phyloP scores from a whole-genome alignment of 2,888 invertebrate genomes.

The Disparrhopalites patrizii region DNA sequence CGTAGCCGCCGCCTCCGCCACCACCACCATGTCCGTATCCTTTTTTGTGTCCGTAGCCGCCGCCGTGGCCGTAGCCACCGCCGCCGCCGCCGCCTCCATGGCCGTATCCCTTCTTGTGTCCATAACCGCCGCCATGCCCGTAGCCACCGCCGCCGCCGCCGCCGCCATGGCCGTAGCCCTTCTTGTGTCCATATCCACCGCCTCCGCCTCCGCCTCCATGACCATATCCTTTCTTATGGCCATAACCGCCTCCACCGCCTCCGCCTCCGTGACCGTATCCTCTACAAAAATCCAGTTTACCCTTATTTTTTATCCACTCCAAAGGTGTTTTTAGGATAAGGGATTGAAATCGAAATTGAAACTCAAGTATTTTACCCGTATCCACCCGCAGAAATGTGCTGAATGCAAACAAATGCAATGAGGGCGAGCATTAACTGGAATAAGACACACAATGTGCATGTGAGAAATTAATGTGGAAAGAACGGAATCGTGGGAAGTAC shows the following conservation, averaged over 20 bases:
- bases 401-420: constrained; percentile 21
- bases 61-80: constrained; percentile 16
- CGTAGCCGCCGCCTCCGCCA: constrained; percentile 15
- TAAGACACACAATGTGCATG: no score
- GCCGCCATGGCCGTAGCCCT: constrained; percentile 10
- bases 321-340: no score
- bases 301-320: no score
- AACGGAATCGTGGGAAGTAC: no score
- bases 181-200: constrained; percentile 6
- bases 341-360: no score
- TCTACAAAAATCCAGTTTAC: background rate
- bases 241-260: background rate
- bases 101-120: background rate
- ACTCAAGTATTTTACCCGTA: background rate
- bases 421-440: constrained; percentile 19
- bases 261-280: constrained; percentile 8
- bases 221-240: background rate
- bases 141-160: constrained; percentile 18
- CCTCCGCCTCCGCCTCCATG: constrained; percentile 16
- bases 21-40: constrained; percentile 24
- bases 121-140: constrained; percentile 3
- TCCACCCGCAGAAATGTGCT: constrained; percentile 12
- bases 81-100: background rate
- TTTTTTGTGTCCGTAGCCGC: constrained; percentile 24
- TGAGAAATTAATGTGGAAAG: no score